A percentile compares a stretch with the other conserved stretches of the same genome.
phyloP scores from a whole-genome alignment of 2,888 invertebrate species.

The Meandrusa payeni region DNA sequence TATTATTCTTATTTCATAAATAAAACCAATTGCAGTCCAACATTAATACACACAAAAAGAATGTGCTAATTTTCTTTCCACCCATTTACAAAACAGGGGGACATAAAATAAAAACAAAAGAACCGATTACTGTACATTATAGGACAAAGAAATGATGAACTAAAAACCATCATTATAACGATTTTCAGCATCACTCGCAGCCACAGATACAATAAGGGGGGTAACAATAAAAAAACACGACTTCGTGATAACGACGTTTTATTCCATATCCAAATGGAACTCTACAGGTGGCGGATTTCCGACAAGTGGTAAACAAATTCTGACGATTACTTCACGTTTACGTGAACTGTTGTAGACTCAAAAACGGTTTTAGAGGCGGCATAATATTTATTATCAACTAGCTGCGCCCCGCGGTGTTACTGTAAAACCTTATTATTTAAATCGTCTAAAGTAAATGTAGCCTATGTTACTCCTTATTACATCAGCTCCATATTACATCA shows the following conservation, averaged over 20 bases:
- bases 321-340: conserved; percentile 37
- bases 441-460: too few relatives aligned
- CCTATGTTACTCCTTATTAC: too few relatives aligned
- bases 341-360: conserved; percentile 9
- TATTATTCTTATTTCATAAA: too few relatives aligned
- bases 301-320: conserved; percentile 43
- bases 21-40: too few relatives aligned
- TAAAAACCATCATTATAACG: not conserved
- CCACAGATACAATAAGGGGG: conserved; percentile 33
- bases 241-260: conserved; percentile 45
- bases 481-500: too few relatives aligned
- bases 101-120: conserved; percentile 10
- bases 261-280: conserved; percentile 37
- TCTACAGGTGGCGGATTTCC: conserved; percentile 48
- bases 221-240: conserved; percentile 32
- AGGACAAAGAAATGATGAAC: conserved; percentile 1
- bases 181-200: not conserved
- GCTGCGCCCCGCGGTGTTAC: too few relatives aligned
- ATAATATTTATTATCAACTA: too few relatives aligned
- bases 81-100: too few relatives aligned
- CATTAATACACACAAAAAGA: too few relatives aligned
- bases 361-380: too few relatives aligned
- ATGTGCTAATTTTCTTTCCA: too few relatives aligned
- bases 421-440: too few relatives aligned
- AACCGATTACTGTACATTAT: not conserved